phyloP scores from a whole-genome alignment of 2,888 invertebrate genomes.

The Reticulitermes lucifugus region DNA sequence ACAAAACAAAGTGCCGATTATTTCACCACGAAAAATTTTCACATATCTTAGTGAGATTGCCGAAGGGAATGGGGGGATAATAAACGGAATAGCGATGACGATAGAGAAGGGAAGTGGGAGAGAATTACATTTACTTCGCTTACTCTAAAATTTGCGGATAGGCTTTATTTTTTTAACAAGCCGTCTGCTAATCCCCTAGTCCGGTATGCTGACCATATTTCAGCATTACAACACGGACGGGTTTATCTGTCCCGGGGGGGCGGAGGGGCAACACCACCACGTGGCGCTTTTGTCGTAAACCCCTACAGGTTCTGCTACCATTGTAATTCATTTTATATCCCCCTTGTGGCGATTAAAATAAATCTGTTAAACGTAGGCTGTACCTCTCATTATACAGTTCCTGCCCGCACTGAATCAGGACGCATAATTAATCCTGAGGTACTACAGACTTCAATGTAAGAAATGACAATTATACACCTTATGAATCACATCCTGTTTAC shows the following conservation, averaged over 20 bases:
- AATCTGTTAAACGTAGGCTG: conserved; percentile 29
- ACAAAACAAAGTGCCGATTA: neutral
- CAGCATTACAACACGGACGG: conserved; percentile 34
- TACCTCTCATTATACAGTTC: neutral
- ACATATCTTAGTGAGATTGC: neutral
- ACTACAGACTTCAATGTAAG: neutral
- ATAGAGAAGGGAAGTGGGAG: neutral
- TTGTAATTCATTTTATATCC: conserved; percentile 43
- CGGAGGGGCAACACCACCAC: neutral
- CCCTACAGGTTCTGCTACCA: conserved; percentile 1
- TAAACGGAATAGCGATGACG: neutral
- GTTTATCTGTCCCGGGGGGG: conserved; percentile 35
- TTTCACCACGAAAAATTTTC: neutral
- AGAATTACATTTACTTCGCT: conserved; percentile 5
- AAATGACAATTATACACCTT: neutral
- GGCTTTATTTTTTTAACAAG: conserved; percentile 35
- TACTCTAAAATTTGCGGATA: conserved; percentile 27
- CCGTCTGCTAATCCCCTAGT: conserved; percentile 6
- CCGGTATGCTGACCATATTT: conserved; percentile 34
- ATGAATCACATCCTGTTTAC: no score
- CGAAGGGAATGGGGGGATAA: neutral
- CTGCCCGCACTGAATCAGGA: neutral
- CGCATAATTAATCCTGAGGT: neutral
- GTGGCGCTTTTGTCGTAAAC: neutral
- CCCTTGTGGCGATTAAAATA: conserved; percentile 40